phyloP scores from a whole-genome alignment of 2,888 invertebrate genomes.

The Caradrina clavipalpis region DNA sequence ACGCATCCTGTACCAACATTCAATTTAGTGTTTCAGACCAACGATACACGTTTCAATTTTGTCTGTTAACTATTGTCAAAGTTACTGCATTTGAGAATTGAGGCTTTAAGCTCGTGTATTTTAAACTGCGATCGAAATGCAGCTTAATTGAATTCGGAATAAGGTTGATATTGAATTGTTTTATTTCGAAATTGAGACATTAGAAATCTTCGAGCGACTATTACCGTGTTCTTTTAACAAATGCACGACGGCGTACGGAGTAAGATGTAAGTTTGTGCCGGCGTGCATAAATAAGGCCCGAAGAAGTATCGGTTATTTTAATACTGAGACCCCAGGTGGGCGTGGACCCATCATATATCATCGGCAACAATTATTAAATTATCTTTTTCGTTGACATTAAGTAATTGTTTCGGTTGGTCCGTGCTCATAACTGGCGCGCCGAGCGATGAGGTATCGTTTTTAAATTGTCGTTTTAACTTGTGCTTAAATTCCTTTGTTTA shows the following conservation, averaged over 20 bases:
- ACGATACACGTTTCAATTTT: conserved; percentile 71
- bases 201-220: conserved; percentile 89
- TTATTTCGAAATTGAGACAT: conserved; percentile 86
- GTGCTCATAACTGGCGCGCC: conserved; percentile 81
- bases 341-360: conserved; percentile 87
- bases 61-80: conserved; percentile 50
- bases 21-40: conserved; percentile 72
- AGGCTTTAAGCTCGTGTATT: conserved; percentile 76
- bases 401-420: conserved; percentile 87
- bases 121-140: conserved; percentile 66
- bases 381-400: conserved; percentile 90
- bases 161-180: conserved; percentile 71
- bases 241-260: conserved; percentile 86
- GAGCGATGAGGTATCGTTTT: conserved; percentile 81
- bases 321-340: conserved; percentile 88
- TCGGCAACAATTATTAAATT: conserved; percentile 90
- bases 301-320: conserved; percentile 88
- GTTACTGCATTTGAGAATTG: conserved; percentile 73
- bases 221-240: conserved; percentile 90
- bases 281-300: conserved; percentile 87
- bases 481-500: conserved; percentile 77
- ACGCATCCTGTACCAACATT: conserved; percentile 68
- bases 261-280: conserved; percentile 88
- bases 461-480: conserved; percentile 79
- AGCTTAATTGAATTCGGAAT: conserved; percentile 50